These are phyloP conservation scores for Cherax quadricarinatus DNA, from an alignment of 1,140 invertebrate genomes.

Conservation along the genomic window DNA sequence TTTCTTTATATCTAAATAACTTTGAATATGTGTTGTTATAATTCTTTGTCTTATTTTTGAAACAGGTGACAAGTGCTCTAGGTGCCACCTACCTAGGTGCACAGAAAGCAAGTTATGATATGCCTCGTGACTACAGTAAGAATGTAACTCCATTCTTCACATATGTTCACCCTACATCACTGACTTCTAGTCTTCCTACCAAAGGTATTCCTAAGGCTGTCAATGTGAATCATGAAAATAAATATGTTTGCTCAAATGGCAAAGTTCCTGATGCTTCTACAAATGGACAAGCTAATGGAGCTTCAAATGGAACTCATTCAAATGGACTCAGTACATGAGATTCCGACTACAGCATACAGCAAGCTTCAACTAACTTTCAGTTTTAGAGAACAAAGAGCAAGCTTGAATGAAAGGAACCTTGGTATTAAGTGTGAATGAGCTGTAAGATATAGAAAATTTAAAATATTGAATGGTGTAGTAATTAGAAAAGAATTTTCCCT, in stretches of 20 bases:
- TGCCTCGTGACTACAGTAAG: conserved; percentile 54
- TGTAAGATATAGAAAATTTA: neutral
- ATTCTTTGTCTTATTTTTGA: neutral
- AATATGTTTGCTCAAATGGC: neutral
- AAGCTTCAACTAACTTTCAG: neutral
- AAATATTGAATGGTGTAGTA: neutral
- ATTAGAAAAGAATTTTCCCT: neutral
- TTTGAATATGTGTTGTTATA: neutral
- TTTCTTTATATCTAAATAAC: too few relatives aligned
- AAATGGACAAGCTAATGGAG: conserved; percentile 22
- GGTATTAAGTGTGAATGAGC: neutral
- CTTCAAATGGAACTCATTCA: neutral
- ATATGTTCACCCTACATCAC: conserved; percentile 8
- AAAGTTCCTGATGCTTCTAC: neutral
- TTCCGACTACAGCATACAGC: neutral
- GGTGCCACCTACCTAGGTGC: conserved; percentile 50
- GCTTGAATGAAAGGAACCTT: neutral
- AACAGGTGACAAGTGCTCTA: conserved; percentile 55
- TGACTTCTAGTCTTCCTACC: neutral
- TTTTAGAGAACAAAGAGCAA: neutral
- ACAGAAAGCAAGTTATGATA: conserved; percentile 36
- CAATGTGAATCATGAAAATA: neutral
- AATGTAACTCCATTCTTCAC: conserved; percentile 38
- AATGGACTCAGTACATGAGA: neutral
- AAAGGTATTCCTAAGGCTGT: neutral